Conservation (phyloP, 1,140 invertebrate genomes). For the Drosophila novamexicana region DNA sequence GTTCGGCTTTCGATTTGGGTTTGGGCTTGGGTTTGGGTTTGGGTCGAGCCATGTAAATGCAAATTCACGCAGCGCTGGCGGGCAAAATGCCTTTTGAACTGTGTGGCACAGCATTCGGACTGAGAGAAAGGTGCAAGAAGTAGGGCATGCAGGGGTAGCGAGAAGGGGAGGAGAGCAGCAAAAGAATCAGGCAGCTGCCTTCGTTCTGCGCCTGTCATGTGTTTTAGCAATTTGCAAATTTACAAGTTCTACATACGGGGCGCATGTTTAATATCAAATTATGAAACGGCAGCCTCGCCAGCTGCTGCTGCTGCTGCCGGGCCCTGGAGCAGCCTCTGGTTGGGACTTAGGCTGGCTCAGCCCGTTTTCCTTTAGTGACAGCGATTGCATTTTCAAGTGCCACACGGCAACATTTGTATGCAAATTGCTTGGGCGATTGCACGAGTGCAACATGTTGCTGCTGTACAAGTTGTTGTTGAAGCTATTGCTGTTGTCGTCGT, state of each 20-base stretch:
- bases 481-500: slow-evolving; percentile 3
- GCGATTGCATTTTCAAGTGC: slow-evolving; percentile 74
- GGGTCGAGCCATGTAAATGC: slow-evolving; percentile 51
- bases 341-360: background rate
- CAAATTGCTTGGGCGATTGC: slow-evolving; percentile 74
- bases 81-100: slow-evolving; percentile 48
- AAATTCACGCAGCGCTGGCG: slow-evolving; percentile 54
- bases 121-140: slow-evolving; percentile 8
- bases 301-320: slow-evolving; percentile 28
- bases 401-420: slow-evolving; percentile 81
- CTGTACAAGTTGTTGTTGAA: slow-evolving; percentile 20
- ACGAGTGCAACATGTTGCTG: slow-evolving; percentile 76
- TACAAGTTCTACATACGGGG: slow-evolving; percentile 70
- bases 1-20: slow-evolving; percentile 1
- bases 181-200: slow-evolving; percentile 34
- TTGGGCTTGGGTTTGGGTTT: slow-evolving; percentile 10
- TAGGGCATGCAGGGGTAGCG: background rate
- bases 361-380: slow-evolving; percentile 28
- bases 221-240: slow-evolving; percentile 81
- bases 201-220: slow-evolving; percentile 62
- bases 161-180: background rate
- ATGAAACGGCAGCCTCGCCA: slow-evolving; percentile 67
- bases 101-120: slow-evolving; percentile 3
- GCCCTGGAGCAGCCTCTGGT: background rate
- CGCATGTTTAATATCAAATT: slow-evolving; percentile 81